Conservation (phyloP, 1,140 invertebrate genomes). For the Bombus polaris region DNA sequence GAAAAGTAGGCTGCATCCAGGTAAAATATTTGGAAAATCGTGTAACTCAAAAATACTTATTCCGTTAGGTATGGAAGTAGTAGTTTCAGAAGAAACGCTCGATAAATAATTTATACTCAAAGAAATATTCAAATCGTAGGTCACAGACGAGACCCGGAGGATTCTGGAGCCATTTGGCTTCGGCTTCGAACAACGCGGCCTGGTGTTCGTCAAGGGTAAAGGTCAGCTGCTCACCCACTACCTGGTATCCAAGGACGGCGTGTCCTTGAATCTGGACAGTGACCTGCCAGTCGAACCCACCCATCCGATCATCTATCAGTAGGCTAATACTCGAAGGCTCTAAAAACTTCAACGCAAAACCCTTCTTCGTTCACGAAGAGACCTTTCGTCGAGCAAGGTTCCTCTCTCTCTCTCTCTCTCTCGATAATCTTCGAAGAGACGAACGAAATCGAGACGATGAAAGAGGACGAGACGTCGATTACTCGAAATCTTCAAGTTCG, state of each 20-base stretch:
- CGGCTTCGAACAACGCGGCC: conserved; percentile 94
- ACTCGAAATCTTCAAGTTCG: background rate
- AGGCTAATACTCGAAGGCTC: conserved; percentile 67
- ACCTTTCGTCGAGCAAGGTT: background rate
- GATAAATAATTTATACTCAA: background rate
- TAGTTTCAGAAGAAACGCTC: no score
- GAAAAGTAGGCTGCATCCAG: conserved; percentile 97
- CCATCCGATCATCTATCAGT: conserved; percentile 82
- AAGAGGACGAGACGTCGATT: background rate
- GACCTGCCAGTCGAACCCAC: conserved; percentile 79
- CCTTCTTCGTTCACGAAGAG: conserved; percentile 15
- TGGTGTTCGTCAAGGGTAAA: conserved; percentile 97
- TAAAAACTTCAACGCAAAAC: conserved; percentile 47
- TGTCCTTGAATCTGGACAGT: conserved; percentile 78
- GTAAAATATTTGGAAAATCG: conserved; percentile 80
- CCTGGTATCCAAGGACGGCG: conserved; percentile 83
- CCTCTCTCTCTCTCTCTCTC: background rate
- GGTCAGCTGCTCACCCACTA: conserved; percentile 98
- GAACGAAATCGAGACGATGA: background rate
- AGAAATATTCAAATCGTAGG: conserved; percentile 83
- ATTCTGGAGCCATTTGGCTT: conserved; percentile 95
- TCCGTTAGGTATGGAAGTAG: no score
- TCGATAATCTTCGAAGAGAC: background rate
- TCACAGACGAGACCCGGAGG: conserved; percentile 94
- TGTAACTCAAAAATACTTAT: background rate